These are phyloP conservation scores for Troilus luridus DNA, from an alignment of 2,888 invertebrate genomes.

Conservation along the genomic window DNA sequence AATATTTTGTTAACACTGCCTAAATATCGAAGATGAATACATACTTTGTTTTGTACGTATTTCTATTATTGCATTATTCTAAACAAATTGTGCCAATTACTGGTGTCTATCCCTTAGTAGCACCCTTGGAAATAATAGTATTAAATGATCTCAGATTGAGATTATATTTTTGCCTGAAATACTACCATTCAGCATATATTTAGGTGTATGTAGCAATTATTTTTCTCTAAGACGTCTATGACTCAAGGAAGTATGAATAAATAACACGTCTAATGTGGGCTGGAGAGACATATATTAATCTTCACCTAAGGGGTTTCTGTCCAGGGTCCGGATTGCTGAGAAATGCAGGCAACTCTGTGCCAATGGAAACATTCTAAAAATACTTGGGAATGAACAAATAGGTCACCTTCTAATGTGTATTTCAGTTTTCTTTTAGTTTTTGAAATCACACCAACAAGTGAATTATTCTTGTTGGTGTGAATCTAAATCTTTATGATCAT, in stretches of 20 bases:
- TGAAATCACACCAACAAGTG: not conserved
- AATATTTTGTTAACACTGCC: no score
- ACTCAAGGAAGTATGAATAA: not conserved
- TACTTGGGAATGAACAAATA: conserved; percentile 28
- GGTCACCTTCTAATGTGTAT: conserved; percentile 39
- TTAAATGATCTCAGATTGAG: not conserved
- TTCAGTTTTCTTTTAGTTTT: not conserved
- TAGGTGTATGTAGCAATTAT: not conserved
- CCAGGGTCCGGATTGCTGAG: conserved; percentile 26
- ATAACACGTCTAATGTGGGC: not conserved
- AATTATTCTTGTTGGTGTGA: no score
- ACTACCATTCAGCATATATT: not conserved
- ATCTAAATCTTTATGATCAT: no score
- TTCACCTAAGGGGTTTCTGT: not conserved
- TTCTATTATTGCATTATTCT: no score
- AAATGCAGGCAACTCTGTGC: conserved; percentile 26
- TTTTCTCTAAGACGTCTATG: not conserved
- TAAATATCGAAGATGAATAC: no score
- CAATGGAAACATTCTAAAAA: conserved; percentile 55
- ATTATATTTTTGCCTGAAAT: not conserved
- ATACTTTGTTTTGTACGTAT: no score
- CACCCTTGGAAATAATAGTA: no score
- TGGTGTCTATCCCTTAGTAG: no score
- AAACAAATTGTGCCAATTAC: no score
- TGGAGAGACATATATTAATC: conserved; percentile 25